phyloP scores from a whole-genome alignment of 2,113 vertebrate species.

The Bambusicola thoracicus region DNA sequence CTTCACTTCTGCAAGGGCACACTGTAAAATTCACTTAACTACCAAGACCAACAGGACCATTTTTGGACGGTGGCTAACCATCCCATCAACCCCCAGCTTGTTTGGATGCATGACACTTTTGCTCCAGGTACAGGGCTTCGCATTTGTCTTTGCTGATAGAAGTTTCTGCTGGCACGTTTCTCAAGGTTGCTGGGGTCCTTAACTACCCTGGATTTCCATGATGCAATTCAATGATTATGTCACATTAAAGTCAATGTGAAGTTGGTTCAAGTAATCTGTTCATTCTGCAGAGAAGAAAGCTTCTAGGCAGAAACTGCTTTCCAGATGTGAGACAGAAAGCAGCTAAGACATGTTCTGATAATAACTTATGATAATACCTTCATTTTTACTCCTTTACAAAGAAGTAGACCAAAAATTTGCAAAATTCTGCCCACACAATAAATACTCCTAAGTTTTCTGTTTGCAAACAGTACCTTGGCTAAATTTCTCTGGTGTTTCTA shows the following conservation, averaged over 20 bases:
- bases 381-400: background rate
- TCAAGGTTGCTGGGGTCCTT: background rate
- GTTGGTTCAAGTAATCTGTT: background rate
- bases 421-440: background rate
- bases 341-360: background rate
- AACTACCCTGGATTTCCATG: background rate
- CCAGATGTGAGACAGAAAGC: background rate
- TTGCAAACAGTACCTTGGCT: background rate
- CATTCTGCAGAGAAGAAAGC: background rate
- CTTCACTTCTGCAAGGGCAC: background rate
- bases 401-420: background rate
- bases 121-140: background rate
- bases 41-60: fast-evolving
- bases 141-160: background rate
- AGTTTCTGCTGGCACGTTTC: background rate
- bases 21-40: background rate
- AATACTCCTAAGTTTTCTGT: background rate
- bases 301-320: background rate
- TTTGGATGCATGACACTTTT: background rate
- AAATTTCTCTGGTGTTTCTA: background rate
- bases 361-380: background rate
- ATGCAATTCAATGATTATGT: background rate
- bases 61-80: background rate
- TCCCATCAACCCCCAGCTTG: background rate
- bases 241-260: background rate